These are phyloP conservation scores for Valencia hispanica DNA, from an alignment of 2,797 vertebrate genomes.

Conservation along the genomic window DNA sequence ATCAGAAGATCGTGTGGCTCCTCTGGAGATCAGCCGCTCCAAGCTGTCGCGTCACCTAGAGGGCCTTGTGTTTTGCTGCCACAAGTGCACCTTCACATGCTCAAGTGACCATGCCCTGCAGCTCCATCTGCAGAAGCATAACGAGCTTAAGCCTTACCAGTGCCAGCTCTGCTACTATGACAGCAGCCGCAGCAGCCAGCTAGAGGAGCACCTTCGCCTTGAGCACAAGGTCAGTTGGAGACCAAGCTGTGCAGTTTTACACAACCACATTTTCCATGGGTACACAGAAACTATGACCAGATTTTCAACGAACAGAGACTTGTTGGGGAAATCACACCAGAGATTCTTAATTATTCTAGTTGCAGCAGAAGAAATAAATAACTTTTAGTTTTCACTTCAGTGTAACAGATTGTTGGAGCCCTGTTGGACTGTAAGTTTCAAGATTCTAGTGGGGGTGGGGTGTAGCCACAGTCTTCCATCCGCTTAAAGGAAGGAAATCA, in stretches of 20 bases:
- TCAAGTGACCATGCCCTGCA: conserved; percentile 94
- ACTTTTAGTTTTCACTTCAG: background rate
- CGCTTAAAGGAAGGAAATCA: too few relatives aligned
- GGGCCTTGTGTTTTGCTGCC: conserved; percentile 95
- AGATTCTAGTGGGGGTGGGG: background rate
- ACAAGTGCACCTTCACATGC: conserved; percentile 99
- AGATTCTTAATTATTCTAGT: background rate
- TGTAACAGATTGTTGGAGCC: background rate
- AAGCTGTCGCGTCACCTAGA: conserved; percentile 96
- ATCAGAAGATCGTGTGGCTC: conserved; percentile 95
- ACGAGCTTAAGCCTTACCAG: conserved; percentile 94
- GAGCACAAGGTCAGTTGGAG: conserved; percentile 91
- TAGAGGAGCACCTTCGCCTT: conserved; percentile 92
- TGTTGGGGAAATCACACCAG: background rate
- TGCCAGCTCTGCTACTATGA: conserved; percentile 98
- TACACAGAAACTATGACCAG: background rate
- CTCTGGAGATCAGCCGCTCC: conserved; percentile 96
- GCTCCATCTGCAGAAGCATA: conserved; percentile 96
- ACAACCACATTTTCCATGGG: conserved; percentile 1
- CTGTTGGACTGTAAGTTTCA: background rate
- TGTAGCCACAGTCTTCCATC: background rate
- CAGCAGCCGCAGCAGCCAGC: conserved; percentile 90
- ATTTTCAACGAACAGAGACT: background rate
- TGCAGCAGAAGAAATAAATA: background rate
- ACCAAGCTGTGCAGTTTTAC: conserved; percentile 6